phyloP scores from a whole-genome alignment of 2,113 vertebrate species.

The Bos javanicus region DNA sequence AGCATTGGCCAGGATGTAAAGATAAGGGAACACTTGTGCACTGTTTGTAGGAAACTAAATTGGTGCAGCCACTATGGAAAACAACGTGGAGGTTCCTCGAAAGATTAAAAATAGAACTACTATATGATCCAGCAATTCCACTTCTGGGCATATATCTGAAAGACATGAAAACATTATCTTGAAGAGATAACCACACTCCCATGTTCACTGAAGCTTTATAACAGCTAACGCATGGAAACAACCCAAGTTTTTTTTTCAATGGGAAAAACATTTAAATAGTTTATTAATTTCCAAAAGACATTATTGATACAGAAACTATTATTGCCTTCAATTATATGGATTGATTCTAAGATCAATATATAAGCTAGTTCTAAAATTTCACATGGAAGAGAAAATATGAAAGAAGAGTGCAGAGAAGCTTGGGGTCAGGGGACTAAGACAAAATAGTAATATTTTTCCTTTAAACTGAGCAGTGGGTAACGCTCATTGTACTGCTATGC shows the following conservation, averaged over 20 bases:
- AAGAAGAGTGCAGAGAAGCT: background rate
- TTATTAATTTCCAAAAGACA: background rate
- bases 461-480: background rate
- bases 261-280: background rate
- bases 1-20: background rate
- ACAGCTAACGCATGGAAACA: background rate
- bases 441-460: background rate
- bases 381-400: background rate
- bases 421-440: background rate
- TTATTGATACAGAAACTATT: background rate
- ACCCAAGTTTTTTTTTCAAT: background rate
- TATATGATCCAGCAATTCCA: background rate
- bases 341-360: background rate
- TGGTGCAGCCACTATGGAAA: background rate
- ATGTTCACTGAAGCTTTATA: background rate
- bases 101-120: background rate
- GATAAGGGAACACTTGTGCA: background rate
- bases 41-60: background rate
- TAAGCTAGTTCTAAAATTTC: background rate
- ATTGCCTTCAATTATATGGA: background rate
- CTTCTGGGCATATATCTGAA: background rate
- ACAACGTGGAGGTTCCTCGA: background rate
- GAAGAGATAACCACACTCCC: background rate
- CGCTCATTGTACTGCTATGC: background rate
- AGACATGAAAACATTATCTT: background rate